Percentiles rank a stretch among this genome's conserved stretches.
Conservation (phyloP, 2,113 vertebrate species). For the Varanus salvator region DNA sequence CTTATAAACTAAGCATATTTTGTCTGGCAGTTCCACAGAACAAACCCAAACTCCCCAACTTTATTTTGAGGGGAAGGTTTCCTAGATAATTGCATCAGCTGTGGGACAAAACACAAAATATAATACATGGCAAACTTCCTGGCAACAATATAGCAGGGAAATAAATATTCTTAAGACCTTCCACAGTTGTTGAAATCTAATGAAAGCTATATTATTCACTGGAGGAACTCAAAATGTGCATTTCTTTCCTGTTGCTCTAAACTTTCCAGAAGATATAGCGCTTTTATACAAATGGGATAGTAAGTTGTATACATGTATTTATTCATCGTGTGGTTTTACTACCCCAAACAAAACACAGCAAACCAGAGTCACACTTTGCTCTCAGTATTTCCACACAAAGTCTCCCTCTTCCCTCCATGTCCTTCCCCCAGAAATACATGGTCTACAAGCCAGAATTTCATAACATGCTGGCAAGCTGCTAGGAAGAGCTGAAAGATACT, state of each 20-base stretch:
- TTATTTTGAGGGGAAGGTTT: background rate
- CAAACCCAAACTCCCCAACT: background rate
- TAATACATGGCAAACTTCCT: background rate
- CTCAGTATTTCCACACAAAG: background rate
- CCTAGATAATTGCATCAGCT: background rate
- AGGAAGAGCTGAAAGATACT: constrained; percentile 6
- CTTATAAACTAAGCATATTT: background rate
- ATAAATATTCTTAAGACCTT: constrained; percentile 23
- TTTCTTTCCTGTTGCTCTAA: background rate
- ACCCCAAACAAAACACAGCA: background rate
- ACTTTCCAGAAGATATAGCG: background rate
- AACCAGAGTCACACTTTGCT: constrained; percentile 1
- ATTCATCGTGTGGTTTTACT: background rate
- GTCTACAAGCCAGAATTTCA: background rate
- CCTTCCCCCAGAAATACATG: background rate
- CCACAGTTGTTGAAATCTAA: background rate
- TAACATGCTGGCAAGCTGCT: constrained; percentile 33
- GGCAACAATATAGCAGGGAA: background rate
- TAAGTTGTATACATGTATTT: background rate
- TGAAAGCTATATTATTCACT: background rate
- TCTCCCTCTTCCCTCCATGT: background rate
- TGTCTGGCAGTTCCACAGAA: background rate
- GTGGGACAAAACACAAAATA: background rate
- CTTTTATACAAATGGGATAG: background rate
- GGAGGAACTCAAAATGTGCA: background rate